Evolutionary conservation across 2,113 vertebrate genomes (phyloP).

Genomic region (Sminthopsis crassicaudata): DNA sequence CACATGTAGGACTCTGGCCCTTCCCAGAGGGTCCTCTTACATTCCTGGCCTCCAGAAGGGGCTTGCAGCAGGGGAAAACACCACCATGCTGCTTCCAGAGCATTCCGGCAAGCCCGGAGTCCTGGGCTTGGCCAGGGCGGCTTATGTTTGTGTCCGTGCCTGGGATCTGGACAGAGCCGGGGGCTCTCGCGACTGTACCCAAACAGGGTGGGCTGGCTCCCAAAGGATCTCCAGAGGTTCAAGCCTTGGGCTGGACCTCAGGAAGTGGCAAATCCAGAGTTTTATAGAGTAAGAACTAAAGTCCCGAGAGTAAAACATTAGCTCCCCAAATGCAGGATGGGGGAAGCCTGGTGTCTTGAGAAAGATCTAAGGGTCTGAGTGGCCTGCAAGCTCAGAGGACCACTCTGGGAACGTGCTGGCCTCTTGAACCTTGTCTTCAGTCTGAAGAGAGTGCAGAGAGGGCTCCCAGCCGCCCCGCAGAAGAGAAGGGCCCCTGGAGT

Average conservation of each 20-base stretch:
- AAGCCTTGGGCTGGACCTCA: neutral
- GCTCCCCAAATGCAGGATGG: neutral
- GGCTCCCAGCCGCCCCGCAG: neutral
- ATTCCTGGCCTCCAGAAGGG: too few relatives aligned
- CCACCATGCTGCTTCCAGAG: neutral
- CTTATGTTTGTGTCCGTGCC: neutral
- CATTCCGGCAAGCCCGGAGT: rapidly evolving
- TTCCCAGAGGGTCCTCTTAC: neutral
- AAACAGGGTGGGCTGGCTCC: neutral
- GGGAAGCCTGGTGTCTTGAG: neutral
- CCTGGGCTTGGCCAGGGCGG: neutral
- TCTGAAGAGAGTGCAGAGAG: neutral
- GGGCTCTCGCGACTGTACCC: neutral
- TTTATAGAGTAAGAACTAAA: neutral
- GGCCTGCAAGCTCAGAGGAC: neutral
- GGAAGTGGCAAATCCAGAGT: neutral
- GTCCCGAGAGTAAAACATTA: neutral
- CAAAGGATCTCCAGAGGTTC: neutral
- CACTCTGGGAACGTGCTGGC: neutral
- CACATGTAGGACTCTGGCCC: neutral
- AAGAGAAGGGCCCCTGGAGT: neutral
- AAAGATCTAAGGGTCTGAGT: neutral
- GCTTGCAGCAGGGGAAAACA: neutral
- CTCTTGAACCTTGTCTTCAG: neutral
- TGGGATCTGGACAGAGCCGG: neutral